A percentile compares a stretch with the other conserved stretches of the same genome.
These are phyloP conservation scores for Esperia sulphurella DNA, from an alignment of 2,888 invertebrate genomes.

Conservation along the genomic window DNA sequence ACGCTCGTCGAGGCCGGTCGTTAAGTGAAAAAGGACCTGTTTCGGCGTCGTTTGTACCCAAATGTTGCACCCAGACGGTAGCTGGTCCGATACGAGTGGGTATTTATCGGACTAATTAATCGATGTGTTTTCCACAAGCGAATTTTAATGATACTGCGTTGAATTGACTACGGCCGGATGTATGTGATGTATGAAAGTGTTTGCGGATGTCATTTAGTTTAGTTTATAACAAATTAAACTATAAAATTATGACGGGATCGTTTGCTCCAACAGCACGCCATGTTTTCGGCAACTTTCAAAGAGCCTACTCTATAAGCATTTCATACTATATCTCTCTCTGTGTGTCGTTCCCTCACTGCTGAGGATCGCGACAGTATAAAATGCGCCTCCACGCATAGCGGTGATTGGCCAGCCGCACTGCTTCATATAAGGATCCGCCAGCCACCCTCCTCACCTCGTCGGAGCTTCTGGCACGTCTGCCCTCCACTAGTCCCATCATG, in stretches of 20 bases:
- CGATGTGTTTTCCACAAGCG: conserved; percentile 43
- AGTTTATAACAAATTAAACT: background rate
- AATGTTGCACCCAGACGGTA: conserved; percentile 50
- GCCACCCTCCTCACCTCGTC: too few species aligned
- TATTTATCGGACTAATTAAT: conserved; percentile 70
- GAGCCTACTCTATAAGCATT: background rate
- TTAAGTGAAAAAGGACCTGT: conserved; percentile 68
- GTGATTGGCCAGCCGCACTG: too few species aligned
- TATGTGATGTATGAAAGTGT: conserved; percentile 1
- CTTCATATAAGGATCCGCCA: too few species aligned
- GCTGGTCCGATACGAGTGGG: conserved; percentile 38
- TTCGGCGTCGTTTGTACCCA: conserved; percentile 63
- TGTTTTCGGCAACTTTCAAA: background rate
- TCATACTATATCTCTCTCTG: too few species aligned
- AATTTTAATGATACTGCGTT: conserved; percentile 29
- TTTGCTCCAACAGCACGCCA: background rate
- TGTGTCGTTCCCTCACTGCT: too few species aligned
- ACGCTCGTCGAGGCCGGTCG: conserved; percentile 43
- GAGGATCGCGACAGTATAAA: too few species aligned
- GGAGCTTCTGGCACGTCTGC: too few species aligned
- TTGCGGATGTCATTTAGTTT: background rate
- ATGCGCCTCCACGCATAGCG: too few species aligned
- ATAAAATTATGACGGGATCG: background rate
- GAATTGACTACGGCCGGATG: background rate
- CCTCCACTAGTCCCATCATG: too few species aligned